Percentiles rank a stretch among this genome's conserved stretches.
These are phyloP conservation scores for Hypocryptadius cinnamomeus DNA, from an alignment of 2,113 vertebrate genomes.

Conservation along the genomic window DNA sequence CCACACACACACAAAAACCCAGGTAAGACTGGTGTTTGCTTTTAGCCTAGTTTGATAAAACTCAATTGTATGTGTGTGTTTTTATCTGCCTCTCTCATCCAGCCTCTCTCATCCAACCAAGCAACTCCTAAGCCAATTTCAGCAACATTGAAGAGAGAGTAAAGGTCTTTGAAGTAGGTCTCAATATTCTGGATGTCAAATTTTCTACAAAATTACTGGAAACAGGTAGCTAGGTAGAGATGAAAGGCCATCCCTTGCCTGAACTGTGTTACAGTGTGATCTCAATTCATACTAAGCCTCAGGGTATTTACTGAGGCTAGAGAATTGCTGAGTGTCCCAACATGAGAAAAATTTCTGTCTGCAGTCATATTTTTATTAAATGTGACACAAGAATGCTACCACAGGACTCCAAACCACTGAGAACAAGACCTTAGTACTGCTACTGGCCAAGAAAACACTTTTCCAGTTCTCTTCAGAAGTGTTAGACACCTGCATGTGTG, in stretches of 20 bases:
- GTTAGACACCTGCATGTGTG: not conserved
- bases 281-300: not conserved
- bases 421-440: not conserved
- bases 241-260: not conserved
- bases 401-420: not conserved
- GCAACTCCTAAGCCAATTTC: not conserved
- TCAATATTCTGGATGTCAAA: not conserved
- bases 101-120: not conserved
- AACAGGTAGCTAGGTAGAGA: not conserved
- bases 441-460: not conserved
- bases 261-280: not conserved
- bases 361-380: not conserved
- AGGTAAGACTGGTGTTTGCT: not conserved
- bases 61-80: not conserved
- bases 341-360: not conserved
- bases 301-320: not conserved
- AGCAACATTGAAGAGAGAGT: not conserved
- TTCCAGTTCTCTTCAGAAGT: not conserved
- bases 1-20: not conserved
- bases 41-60: not conserved
- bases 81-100: not conserved
- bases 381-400: not conserved
- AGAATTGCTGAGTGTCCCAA: not conserved
- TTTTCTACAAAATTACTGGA: conserved; percentile 1
- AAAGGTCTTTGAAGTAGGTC: conserved; percentile 1